Percentiles rank a stretch among this genome's conserved stretches.
Conservation (phyloP, 2,888 invertebrate species). For the Diaphora mendica region DNA sequence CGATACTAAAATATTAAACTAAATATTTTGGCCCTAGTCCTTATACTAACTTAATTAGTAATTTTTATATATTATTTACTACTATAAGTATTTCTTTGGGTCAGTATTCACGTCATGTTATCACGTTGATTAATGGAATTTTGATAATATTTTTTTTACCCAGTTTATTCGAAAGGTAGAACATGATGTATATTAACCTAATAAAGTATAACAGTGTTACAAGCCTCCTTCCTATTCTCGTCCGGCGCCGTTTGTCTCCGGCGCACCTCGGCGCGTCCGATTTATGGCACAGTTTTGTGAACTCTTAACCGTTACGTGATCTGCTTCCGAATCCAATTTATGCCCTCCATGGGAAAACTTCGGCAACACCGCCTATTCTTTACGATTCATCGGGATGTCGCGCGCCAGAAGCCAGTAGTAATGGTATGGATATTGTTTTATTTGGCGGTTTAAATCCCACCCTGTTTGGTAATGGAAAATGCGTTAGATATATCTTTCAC, state of each 20-base stretch:
- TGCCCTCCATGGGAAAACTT: slow-evolving; percentile 84
- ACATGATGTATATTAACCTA: slow-evolving; percentile 44
- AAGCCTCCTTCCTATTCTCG: slow-evolving; percentile 53
- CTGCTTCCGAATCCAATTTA: slow-evolving; percentile 86
- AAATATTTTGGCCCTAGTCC: neutral
- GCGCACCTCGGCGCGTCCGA: slow-evolving; percentile 85
- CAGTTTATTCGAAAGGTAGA: neutral
- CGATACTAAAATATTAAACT: neutral
- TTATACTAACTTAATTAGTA: no score
- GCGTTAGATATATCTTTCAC: neutral
- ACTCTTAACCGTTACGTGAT: slow-evolving; percentile 87
- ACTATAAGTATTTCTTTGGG: no score
- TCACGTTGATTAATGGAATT: neutral
- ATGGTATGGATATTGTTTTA: slow-evolving; percentile 61
- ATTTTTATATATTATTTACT: no score
- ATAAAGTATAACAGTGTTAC: slow-evolving; percentile 44
- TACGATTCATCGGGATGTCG: slow-evolving; percentile 77
- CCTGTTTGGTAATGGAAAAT: slow-evolving; percentile 8
- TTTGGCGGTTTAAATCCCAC: slow-evolving; percentile 25
- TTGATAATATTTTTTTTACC: no score
- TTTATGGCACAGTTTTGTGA: slow-evolving; percentile 86
- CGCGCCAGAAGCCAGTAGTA: slow-evolving; percentile 56
- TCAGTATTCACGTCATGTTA: neutral
- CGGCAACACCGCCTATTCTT: slow-evolving; percentile 78
- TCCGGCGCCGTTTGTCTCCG: slow-evolving; percentile 84